These are phyloP conservation scores for Psettodes erumei DNA, from an alignment of 2,113 vertebrate genomes.

Conservation along the genomic window DNA sequence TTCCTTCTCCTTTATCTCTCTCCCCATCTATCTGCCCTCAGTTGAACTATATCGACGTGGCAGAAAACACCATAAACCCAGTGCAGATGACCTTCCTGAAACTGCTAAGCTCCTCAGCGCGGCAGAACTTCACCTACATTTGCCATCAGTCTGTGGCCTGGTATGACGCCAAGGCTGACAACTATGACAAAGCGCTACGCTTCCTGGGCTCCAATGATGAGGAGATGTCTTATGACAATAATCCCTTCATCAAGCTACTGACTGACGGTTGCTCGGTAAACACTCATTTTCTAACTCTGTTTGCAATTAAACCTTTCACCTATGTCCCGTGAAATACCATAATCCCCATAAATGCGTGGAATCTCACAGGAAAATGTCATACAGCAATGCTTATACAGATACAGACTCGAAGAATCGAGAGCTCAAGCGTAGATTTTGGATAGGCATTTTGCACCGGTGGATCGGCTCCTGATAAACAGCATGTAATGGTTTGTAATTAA, in stretches of 20 bases:
- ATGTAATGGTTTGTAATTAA: background rate
- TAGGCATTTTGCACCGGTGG: background rate
- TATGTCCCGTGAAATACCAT: conserved; percentile 31
- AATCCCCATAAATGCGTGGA: conserved; percentile 37
- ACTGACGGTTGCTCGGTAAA: conserved; percentile 93
- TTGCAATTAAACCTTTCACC: conserved; percentile 35
- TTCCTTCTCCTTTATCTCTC: background rate
- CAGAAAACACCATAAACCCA: conserved; percentile 89
- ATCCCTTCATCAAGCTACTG: conserved; percentile 91
- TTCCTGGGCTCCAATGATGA: conserved; percentile 98
- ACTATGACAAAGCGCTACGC: conserved; percentile 92
- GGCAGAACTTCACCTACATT: conserved; percentile 97
- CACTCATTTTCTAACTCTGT: conserved; percentile 29
- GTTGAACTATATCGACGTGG: conserved; percentile 92
- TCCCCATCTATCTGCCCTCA: conserved; percentile 57
- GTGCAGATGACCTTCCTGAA: conserved; percentile 99
- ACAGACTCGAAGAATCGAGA: background rate
- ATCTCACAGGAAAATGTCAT: background rate
- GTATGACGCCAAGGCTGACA: conserved; percentile 89
- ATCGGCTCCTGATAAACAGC: too few species aligned
- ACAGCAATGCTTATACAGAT: background rate
- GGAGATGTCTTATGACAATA: conserved; percentile 98
- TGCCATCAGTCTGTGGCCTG: conserved; percentile 97
- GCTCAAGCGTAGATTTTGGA: background rate
- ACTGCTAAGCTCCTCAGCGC: conserved; percentile 94